phyloP scores from a whole-genome alignment of 2,888 invertebrate species.

The Magallana nippona region DNA sequence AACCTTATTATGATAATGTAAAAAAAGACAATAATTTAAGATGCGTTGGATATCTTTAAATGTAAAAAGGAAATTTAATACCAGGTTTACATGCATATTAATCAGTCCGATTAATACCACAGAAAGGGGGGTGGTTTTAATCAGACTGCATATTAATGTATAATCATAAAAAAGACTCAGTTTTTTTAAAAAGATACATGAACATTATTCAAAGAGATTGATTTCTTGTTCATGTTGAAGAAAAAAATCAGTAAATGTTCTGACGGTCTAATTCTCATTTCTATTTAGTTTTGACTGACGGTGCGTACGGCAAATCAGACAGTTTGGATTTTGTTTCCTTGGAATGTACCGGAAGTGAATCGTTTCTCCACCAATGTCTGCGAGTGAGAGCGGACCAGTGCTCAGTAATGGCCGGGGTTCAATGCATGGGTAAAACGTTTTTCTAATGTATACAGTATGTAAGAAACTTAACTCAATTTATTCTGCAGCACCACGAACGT shows the following conservation, averaged over 20 bases:
- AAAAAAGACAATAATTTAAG: no score
- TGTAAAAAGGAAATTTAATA: no score
- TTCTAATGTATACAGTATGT: not conserved
- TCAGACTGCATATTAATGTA: not conserved
- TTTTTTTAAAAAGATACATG: not conserved
- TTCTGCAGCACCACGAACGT: not conserved
- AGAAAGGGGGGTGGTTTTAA: not conserved
- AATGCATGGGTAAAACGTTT: slow-evolving; percentile 64
- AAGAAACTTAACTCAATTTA: not conserved
- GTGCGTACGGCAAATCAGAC: slow-evolving; percentile 11
- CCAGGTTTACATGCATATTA: no score
- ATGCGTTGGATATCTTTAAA: no score
- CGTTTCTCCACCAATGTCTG: slow-evolving; percentile 61
- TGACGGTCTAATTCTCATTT: not conserved
- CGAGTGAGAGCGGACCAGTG: slow-evolving; percentile 51
- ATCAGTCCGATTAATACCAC: no score
- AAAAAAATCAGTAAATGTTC: not conserved
- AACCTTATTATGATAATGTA: no score
- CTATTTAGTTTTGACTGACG: slow-evolving; percentile 54
- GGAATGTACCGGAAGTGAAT: slow-evolving; percentile 59
- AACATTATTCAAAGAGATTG: not conserved
- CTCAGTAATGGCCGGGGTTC: slow-evolving; percentile 59
- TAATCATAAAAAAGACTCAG: not conserved
- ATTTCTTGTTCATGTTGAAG: not conserved
- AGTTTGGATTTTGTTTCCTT: slow-evolving; percentile 38